Evolutionary conservation across 2,797 vertebrate species (phyloP).

Genomic region (Mus caroli): DNA sequence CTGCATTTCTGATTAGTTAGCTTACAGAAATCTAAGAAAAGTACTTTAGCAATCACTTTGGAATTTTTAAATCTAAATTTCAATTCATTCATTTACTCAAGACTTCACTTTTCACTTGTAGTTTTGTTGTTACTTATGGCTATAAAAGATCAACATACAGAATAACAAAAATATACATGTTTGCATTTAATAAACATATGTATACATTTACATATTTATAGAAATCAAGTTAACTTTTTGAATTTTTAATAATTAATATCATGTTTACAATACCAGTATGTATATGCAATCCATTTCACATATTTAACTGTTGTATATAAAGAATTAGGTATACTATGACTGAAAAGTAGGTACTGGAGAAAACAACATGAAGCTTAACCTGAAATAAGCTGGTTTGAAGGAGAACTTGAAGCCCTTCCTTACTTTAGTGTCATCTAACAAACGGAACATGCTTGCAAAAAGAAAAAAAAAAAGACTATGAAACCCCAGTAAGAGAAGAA

Average conservation of each 20-base stretch:
- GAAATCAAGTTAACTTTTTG: not conserved
- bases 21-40: not conserved
- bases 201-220: slow-evolving; percentile 20
- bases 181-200: not conserved
- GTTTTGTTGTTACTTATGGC: not conserved
- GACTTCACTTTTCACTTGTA: not conserved
- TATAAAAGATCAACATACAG: not conserved
- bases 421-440: not conserved
- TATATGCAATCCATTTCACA: not conserved
- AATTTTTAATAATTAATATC: not conserved
- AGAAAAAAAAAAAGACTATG: not conserved
- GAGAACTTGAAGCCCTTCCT: not conserved
- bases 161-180: not conserved
- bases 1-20: not conserved
- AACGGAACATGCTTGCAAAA: not conserved
- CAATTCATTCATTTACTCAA: not conserved
- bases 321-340: not conserved
- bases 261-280: not conserved
- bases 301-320: not conserved
- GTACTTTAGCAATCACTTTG: not conserved
- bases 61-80: slow-evolving; percentile 58
- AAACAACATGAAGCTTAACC: not conserved
- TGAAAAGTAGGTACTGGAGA: not conserved
- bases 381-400: not conserved
- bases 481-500: not conserved